Percentiles rank a stretch among this genome's conserved stretches.
phyloP scores from a whole-genome alignment of 2,888 invertebrate species.

The Melangyna quadrimaculata region DNA sequence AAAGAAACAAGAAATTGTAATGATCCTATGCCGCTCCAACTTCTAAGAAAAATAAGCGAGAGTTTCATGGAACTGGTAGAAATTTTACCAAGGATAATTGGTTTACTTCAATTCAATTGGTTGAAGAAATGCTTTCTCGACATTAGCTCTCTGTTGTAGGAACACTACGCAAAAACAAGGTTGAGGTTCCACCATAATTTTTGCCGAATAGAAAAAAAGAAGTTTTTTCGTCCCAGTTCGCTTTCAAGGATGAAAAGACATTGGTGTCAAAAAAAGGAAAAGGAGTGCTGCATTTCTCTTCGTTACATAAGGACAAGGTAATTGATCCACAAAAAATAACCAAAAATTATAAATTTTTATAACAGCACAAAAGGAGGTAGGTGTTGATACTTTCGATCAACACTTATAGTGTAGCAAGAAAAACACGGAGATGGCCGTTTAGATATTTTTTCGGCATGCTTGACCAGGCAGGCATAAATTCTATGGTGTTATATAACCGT shows the following conservation, averaged over 20 bases:
- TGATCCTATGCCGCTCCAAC: slow-evolving; percentile 72
- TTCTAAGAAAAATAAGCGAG: slow-evolving; percentile 72
- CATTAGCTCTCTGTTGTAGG: slow-evolving; percentile 54
- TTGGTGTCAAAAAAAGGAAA: slow-evolving; percentile 33
- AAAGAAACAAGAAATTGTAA: slow-evolving; percentile 73
- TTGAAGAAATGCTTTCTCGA: slow-evolving; percentile 72
- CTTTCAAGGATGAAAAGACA: slow-evolving; percentile 9
- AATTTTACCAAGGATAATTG: slow-evolving; percentile 76
- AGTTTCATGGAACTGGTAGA: slow-evolving; percentile 70
- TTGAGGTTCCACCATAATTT: slow-evolving; percentile 54
- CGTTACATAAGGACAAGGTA: slow-evolving; percentile 19
- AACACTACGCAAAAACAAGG: slow-evolving; percentile 61
- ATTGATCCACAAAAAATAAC: slow-evolving; percentile 25
- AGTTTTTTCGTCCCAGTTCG: slow-evolving; percentile 27
- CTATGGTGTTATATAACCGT: not conserved
- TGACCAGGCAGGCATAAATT: slow-evolving; percentile 21
- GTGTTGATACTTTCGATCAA: slow-evolving; percentile 36
- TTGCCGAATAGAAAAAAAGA: slow-evolving; percentile 9
- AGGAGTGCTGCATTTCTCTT: slow-evolving; percentile 39
- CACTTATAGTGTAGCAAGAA: not conserved
- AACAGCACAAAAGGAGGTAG: slow-evolving; percentile 26
- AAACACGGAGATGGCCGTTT: not conserved
- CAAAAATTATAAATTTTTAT: slow-evolving; percentile 26
- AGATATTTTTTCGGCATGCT: slow-evolving; percentile 29
- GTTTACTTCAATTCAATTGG: slow-evolving; percentile 76